Conservation (phyloP, 2,888 invertebrate species). For the Andrena chrysosceles region DNA sequence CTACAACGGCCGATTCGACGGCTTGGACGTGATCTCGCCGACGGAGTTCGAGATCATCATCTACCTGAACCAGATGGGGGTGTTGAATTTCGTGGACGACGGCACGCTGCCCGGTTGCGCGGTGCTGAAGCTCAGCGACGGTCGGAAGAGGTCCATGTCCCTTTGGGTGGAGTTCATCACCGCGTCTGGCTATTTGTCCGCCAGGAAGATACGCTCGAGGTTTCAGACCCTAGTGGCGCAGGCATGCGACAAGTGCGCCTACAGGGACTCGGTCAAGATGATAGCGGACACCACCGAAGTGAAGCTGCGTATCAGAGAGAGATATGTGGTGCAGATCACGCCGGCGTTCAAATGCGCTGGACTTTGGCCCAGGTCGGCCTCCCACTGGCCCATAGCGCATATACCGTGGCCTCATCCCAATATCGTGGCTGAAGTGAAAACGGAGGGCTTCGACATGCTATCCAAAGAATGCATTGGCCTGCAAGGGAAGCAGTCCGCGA, state of each 20-base stretch:
- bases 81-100: conserved; percentile 98
- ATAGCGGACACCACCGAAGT: conserved; percentile 97
- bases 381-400: conserved; percentile 96
- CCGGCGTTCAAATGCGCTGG: conserved; percentile 97
- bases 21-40: conserved; percentile 96
- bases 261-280: conserved; percentile 97
- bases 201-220: conserved; percentile 96
- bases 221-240: conserved; percentile 96
- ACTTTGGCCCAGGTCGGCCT: conserved; percentile 97
- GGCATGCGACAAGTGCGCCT: conserved; percentile 97
- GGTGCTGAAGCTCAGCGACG: conserved; percentile 97
- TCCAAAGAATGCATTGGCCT: conserved; percentile 94
- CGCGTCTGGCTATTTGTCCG: conserved; percentile 97
- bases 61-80: conserved; percentile 98
- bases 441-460: conserved; percentile 96
- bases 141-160: conserved; percentile 98
- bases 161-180: conserved; percentile 99
- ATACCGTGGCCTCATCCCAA: conserved; percentile 97
- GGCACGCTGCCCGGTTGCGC: conserved; percentile 97
- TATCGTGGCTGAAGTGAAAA: conserved; percentile 96
- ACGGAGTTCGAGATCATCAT: conserved; percentile 97
- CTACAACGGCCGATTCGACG: conserved; percentile 96
- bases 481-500: conserved; percentile 94
- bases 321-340: conserved; percentile 96
- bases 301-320: conserved; percentile 93